Conservation (phyloP, 1,140 invertebrate species). For the Penaeus vannamei region DNA sequence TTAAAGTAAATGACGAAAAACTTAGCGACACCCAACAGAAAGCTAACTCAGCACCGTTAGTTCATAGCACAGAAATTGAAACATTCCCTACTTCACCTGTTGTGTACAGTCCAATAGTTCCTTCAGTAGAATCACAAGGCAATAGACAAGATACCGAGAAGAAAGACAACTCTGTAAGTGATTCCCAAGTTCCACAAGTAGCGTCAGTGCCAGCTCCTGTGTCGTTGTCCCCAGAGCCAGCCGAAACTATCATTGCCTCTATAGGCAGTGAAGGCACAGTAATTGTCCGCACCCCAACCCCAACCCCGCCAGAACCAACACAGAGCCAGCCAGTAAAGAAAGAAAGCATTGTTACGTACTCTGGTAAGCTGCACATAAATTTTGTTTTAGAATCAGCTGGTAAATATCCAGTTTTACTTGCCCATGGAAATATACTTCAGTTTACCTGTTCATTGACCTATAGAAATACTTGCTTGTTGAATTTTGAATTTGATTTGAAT, state of each 20-base stretch:
- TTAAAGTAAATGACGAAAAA: too few relatives aligned
- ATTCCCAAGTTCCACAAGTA: conserved; percentile 18
- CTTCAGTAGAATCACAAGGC: too few relatives aligned
- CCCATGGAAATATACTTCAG: neutral
- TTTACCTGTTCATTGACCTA: neutral
- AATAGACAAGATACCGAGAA: too few relatives aligned
- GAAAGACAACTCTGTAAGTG: neutral
- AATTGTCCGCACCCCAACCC: conserved; percentile 67
- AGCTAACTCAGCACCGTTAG: too few relatives aligned
- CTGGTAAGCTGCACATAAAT: conserved; percentile 55
- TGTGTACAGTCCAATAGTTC: too few relatives aligned
- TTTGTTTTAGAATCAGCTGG: neutral
- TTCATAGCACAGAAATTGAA: too few relatives aligned
- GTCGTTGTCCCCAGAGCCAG: conserved; percentile 36
- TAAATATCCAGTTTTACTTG: neutral
- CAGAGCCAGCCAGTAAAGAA: conserved; percentile 48
- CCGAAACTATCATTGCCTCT: conserved; percentile 65
- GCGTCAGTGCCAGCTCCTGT: conserved; percentile 13
- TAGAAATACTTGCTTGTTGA: neutral
- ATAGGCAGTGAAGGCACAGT: conserved; percentile 68
- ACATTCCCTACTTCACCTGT: too few relatives aligned
- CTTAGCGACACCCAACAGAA: too few relatives aligned
- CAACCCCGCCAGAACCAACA: conserved; percentile 58
- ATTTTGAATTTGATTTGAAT: too few relatives aligned
- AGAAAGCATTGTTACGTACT: conserved; percentile 65